Percentiles rank a stretch among this genome's conserved stretches.
Conservation (phyloP, 2,797 vertebrate genomes). For the Sphenopsis melanotis region DNA sequence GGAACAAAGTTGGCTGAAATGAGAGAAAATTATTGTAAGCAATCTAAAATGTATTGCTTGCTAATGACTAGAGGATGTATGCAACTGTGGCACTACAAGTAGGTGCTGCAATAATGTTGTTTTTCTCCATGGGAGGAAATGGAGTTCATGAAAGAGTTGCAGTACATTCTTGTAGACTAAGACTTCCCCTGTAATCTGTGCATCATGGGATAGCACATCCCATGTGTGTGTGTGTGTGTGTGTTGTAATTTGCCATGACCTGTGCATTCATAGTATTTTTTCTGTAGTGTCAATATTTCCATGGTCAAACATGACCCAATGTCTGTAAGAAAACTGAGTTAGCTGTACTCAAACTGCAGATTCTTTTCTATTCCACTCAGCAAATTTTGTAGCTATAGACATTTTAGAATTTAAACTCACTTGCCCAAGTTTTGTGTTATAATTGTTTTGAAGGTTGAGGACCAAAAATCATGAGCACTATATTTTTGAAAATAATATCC, state of each 20-base stretch:
- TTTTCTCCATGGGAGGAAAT: background rate
- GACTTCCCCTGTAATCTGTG: background rate
- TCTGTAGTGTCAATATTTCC: background rate
- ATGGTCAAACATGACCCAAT: background rate
- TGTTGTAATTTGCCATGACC: background rate
- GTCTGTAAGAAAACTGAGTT: background rate
- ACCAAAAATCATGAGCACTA: background rate
- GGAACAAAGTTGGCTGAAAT: background rate
- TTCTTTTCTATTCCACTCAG: background rate
- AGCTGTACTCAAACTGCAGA: background rate
- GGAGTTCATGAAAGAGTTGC: background rate
- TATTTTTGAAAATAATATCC: background rate
- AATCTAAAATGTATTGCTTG: background rate
- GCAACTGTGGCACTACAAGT: background rate
- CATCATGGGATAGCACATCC: background rate
- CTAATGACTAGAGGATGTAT: background rate
- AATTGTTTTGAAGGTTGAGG: background rate
- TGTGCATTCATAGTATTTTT: background rate
- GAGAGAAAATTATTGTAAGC: background rate
- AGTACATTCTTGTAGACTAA: background rate
- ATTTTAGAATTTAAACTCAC: background rate
- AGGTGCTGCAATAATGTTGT: background rate
- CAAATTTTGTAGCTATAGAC: background rate
- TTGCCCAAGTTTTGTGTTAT: background rate
- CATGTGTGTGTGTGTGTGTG: background rate